phyloP scores from a whole-genome alignment of 2,797 vertebrate genomes.

The Parotocinclus haroldoi region DNA sequence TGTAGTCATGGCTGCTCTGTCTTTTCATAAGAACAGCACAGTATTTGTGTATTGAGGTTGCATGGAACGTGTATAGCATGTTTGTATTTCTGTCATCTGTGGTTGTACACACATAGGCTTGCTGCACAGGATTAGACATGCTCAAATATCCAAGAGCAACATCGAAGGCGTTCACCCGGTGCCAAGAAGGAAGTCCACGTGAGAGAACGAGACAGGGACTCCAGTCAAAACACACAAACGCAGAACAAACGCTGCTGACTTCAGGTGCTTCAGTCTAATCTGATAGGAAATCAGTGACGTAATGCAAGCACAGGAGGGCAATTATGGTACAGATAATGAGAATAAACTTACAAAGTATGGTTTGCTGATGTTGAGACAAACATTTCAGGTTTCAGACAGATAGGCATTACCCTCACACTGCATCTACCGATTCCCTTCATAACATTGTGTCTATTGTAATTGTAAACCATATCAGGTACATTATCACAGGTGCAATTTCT shows the following conservation, averaged over 20 bases:
- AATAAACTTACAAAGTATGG: not conserved
- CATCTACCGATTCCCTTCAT: not conserved
- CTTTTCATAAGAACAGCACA: not conserved
- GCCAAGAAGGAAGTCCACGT: conserved; percentile 20
- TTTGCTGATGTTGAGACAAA: not conserved
- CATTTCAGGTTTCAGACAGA: not conserved
- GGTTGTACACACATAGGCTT: conserved; percentile 25
- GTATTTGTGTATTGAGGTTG: not conserved
- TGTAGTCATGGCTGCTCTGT: conserved; percentile 7
- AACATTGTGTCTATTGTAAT: no score
- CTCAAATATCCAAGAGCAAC: conserved; percentile 35
- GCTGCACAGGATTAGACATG: conserved; percentile 42
- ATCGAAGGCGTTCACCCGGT: conserved; percentile 28
- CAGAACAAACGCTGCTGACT: not conserved
- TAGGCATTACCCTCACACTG: not conserved
- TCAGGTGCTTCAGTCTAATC: conserved; percentile 1
- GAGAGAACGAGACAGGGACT: conserved; percentile 13
- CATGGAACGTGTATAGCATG: conserved; percentile 17
- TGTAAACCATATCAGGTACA: no score
- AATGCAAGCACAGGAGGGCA: not conserved
- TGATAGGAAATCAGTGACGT: conserved; percentile 10
- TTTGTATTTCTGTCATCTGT: conserved; percentile 24
- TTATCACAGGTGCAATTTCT: no score
- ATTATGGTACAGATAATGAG: not conserved
- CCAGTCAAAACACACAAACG: conserved; percentile 38